Base-by-base conservation (phyloP, 2,797 vertebrate species). In the Sebastes minor region DNA sequence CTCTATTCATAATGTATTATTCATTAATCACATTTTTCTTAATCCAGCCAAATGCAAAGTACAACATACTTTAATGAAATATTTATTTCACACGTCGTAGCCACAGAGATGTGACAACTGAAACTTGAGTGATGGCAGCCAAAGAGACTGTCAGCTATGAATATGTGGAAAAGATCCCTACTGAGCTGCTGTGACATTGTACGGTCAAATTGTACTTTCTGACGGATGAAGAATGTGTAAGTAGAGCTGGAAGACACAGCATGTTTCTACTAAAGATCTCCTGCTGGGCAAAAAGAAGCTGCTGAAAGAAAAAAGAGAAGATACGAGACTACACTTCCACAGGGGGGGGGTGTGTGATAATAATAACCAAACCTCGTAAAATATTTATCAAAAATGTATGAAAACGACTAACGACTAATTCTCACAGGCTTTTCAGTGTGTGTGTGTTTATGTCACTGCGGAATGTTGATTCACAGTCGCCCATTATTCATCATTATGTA, bases 401-500 rank as follows among this genome's bases (percentile, higher is more conserved):
- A 81, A 85, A 75, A 81, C 7, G 8, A 59, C 65, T 22, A 76
- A 79, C 67, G 80, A 64, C 23, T 66, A 28, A 73, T 82, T 77
- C 64, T 80, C 83, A 64, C 46, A 78, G 68, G 71, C 70, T 74
- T 72, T 78, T 16, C 5, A 66, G 14, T 53, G 59, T 9, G 28
- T 67, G 38, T 60, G 25, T 35, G 27, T 84, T 79, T 71, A 61
- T 14, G 5, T 60, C 77, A 56, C 64, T 60, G 82, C 68, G 70
- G 61, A n/a, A n/a, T 80, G 73, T 78, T 79, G 74, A 84, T 85
- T 77, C 81, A 86, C 68, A 87, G 81, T 77, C 74, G 42, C 18
- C 57, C 65, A 81, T 76, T 89, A 65, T 85, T 90, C 71, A 63
- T 83, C 33, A 62, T 87, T 89, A 90, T 73, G 71, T 82, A 86